phyloP scores from a whole-genome alignment of 2,888 invertebrate species.

The Saturnia japonica region DNA sequence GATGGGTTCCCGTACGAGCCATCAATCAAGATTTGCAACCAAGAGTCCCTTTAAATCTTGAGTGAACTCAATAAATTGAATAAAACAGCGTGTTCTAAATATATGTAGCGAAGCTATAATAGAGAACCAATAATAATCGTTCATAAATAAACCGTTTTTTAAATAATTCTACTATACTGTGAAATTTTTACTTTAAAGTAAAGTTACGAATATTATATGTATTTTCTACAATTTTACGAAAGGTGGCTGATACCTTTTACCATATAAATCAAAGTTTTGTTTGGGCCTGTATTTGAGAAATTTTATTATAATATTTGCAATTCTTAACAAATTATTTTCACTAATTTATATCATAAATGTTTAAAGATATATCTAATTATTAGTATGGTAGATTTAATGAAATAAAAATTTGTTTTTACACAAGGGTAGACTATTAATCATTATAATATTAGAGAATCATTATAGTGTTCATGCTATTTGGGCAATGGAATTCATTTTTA shows the following conservation, averaged over 20 bases:
- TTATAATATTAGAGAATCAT: too few relatives aligned
- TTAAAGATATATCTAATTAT: not conserved
- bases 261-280: not conserved
- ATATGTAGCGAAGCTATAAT: not conserved
- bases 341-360: not conserved
- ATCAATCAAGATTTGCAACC: constrained; percentile 75
- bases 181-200: not conserved
- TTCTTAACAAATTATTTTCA: not conserved
- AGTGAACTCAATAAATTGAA: constrained; percentile 65
- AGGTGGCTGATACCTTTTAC: too few relatives aligned
- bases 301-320: not conserved
- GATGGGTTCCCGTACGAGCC: constrained; percentile 64
- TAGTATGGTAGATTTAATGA: not conserved
- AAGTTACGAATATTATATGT: not conserved
- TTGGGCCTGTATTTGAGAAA: not conserved
- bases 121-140: not conserved
- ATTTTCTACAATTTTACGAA: too few relatives aligned
- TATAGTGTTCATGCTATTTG: not conserved
- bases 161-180: not conserved
- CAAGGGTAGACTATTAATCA: not conserved
- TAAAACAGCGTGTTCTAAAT: constrained; percentile 48
- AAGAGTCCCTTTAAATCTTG: constrained; percentile 57
- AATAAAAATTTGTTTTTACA: not conserved
- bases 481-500: not conserved
- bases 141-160: not conserved